Evolutionary conservation across 2,888 invertebrate species (phyloP).

Genomic region (Teinopalpus imperialis): DNA sequence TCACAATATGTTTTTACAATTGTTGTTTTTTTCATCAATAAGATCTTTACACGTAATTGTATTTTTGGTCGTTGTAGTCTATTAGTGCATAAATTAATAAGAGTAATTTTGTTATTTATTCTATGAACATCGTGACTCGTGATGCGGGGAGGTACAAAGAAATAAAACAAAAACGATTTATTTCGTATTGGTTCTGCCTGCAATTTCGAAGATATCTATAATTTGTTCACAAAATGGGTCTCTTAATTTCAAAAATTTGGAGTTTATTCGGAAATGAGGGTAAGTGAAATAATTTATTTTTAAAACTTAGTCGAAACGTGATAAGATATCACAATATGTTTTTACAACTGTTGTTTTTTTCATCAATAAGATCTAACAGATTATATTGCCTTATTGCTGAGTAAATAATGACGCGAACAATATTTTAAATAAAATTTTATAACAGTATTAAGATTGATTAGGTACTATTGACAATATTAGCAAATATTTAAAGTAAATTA

Average conservation of each 20-base stretch:
- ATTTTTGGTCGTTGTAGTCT: not conserved
- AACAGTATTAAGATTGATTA: no score
- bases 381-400: no score
- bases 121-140: not conserved
- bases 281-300: slow-evolving; percentile 61
- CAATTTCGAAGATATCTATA: slow-evolving; percentile 49
- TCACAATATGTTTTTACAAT: no score
- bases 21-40: not conserved
- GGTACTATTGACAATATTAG: no score
- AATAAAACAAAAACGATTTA: not conserved
- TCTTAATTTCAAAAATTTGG: slow-evolving; percentile 96
- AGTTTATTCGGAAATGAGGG: slow-evolving; percentile 98
- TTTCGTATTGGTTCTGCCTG: slow-evolving; percentile 7
- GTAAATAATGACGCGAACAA: no score
- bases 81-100: not conserved
- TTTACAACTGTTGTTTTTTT: no score
- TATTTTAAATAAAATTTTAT: no score
- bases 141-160: not conserved
- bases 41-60: not conserved
- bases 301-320: not conserved
- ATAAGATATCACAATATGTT: slow-evolving; percentile 20
- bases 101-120: slow-evolving; percentile 4
- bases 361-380: no score
- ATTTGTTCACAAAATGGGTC: slow-evolving; percentile 85
- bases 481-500: no score